Evolutionary conservation across 2,888 invertebrate genomes (phyloP).

Genomic region (Ophion costatus): DNA sequence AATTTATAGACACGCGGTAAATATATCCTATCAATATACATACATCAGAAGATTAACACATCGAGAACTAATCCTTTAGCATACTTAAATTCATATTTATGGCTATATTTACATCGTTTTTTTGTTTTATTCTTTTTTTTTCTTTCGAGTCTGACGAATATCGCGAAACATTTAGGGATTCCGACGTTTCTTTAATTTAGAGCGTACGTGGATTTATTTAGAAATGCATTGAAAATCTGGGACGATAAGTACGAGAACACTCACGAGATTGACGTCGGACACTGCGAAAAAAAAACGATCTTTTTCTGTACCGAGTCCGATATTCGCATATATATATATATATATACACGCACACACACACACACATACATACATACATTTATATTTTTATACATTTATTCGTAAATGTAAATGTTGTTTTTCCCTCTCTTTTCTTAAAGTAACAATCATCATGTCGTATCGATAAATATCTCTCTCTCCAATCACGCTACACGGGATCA

Average conservation of each 20-base stretch:
- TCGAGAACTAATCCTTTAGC: constrained; percentile 70
- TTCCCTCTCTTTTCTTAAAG: constrained; percentile 61
- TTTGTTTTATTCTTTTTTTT: constrained; percentile 13
- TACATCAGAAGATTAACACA: constrained; percentile 70
- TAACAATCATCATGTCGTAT: constrained; percentile 77
- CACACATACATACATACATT: no score
- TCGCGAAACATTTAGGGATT: constrained; percentile 38
- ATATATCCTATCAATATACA: constrained; percentile 40
- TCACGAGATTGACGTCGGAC: constrained; percentile 53
- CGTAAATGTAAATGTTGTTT: constrained; percentile 68
- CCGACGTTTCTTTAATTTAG: constrained; percentile 30
- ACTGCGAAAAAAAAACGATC: constrained; percentile 23
- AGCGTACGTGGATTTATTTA: constrained; percentile 54
- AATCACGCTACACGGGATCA: constrained; percentile 72
- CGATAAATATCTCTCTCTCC: constrained; percentile 77
- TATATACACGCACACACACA: no score
- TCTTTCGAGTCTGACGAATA: constrained; percentile 35
- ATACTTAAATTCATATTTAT: constrained; percentile 69
- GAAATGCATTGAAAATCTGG: constrained; percentile 64
- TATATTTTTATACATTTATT: constrained; percentile 60
- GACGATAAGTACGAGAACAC: constrained; percentile 64
- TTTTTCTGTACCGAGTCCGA: constrained; percentile 35
- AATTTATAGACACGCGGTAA: constrained; percentile 14
- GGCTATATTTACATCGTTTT: constrained; percentile 71
- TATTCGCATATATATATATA: constrained; percentile 32